Base-by-base conservation (phyloP, 2,888 invertebrate genomes). In the Thumatha senex region DNA sequence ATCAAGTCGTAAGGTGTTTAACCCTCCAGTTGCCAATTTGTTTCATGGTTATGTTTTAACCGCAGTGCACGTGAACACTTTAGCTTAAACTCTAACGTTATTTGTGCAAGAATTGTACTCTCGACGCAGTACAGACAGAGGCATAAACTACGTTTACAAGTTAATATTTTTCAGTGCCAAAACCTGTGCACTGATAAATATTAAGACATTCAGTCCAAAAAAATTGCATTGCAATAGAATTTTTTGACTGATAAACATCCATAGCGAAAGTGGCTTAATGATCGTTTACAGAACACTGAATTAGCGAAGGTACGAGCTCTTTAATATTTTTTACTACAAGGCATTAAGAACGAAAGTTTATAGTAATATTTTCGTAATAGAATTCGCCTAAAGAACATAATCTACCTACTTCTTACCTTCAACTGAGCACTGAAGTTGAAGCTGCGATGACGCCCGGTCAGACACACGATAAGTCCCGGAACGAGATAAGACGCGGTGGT, bases 401-500 rank as follows among this genome's bases (percentile, higher is more conserved):
- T 46, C 46, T 40, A 46, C n/a, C 14, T 12, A 34, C 33, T 30
- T 12, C 12, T 15, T 34, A 14, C n/a, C 31, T 38, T 29, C 14
- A 15, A 24, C 12, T 38, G 30, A 24, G 38, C 11, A 33, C 35
- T 48, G 15, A 35, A 58, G 58, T 57, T 61, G 58, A 53, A 65
- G 56, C 60, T 57, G 60, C 48, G 61, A 61, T 62, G 65, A 70
- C 56, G 51, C 63, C n/a, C 65, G 75, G 78, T 78, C 77, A 77
- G 80, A 80, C 80, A 74, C 61, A 51, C 58, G 77, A 81, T 80
- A 81, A 76, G 74, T 64, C 66, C 62, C 45, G 59, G 54, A 57
- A 56, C 63, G 59, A 76, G 86, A 87, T 85, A 83, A 80, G 75
- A 67, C 60, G 54, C 54, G 61, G 63, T 50, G 57, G 74, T 74